Evolutionary conservation across 2,888 invertebrate species (phyloP), one percentile per base, ranked within the genome.

Genomic region (Lycia hirtaria): DNA sequence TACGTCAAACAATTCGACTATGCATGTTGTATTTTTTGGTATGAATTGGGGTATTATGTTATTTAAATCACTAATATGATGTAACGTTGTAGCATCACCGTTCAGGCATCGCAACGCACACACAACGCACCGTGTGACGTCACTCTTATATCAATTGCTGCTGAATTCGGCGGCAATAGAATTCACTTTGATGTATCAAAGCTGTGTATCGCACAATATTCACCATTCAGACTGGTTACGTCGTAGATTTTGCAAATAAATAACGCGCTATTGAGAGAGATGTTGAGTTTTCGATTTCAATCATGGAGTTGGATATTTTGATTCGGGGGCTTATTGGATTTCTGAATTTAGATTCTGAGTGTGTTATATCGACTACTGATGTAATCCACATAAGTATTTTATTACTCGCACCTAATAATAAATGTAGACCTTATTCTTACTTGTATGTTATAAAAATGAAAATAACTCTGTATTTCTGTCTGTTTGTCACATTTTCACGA

Each of bases 111-210:
- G n/a, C n/a, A n/a, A n/a, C n/a, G n/a, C n/a, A n/a, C n/a, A n/a
- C n/a, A n/a, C n/a, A n/a, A n/a, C n/a, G n/a, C n/a, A n/a, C n/a
- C n/a, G n/a, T n/a, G n/a, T n/a, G n/a, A n/a, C n/a, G n/a, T n/a
- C n/a, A n/a, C n/a, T n/a, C n/a, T n/a, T 73, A 73, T 66, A 62
- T 59, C 57, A 57, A 67, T 65, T 56, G 61, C 65, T 54, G 64
- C 60, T 57, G 52, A 53, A 47, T 41, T 48, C 41, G 43, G 28
- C 53, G 69, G 69, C 69, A 74, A 76, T 71, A 75, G 68, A 77
- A 76, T 79, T 76, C 72, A 64, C 80, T 76, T 78, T 78, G 78
- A 75, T 75, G 79, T 70, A 74, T 79, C 76, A 77, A 81, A 80
- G 69, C 68, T 56, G 65, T 54, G 56, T 69, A 70, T 69, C 60